These are phyloP conservation scores for Willisornis vidua DNA, from an alignment of 2,113 vertebrate genomes.

Conservation along the genomic window DNA sequence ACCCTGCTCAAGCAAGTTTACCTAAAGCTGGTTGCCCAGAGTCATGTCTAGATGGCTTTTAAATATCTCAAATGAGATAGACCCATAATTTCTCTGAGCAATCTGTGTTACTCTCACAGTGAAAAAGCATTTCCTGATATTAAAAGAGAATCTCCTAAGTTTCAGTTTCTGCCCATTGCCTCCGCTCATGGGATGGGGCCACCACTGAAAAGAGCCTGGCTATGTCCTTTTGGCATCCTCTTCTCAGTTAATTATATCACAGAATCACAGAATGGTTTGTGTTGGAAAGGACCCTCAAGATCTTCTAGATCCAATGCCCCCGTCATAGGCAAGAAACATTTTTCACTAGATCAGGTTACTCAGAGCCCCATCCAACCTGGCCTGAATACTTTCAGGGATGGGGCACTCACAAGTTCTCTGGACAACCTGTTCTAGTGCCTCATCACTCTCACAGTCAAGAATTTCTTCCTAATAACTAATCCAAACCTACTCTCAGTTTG, in stretches of 20 bases:
- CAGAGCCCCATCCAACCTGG: background rate
- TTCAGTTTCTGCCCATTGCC: background rate
- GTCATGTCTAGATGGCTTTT: fast-evolving
- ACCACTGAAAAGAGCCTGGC: background rate
- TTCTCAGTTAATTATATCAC: background rate
- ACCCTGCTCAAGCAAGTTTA: background rate
- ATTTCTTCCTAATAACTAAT: background rate
- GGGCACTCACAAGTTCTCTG: background rate
- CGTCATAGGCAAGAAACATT: background rate
- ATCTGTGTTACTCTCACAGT: background rate
- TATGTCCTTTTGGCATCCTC: background rate
- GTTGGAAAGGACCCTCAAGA: background rate
- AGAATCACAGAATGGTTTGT: background rate
- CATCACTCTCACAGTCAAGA: background rate
- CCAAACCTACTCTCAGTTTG: background rate
- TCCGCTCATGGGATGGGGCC: background rate
- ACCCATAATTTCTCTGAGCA: background rate
- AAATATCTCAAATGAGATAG: background rate
- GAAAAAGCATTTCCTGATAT: background rate
- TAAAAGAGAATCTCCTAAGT: background rate
- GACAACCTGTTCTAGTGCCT: background rate
- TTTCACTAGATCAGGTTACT: background rate
- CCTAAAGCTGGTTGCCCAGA: background rate
- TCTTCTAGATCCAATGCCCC: background rate
- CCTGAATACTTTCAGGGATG: background rate